A percentile compares a stretch with the other conserved stretches of the same genome.
These are phyloP conservation scores for Paramormyrops kingsleyae DNA, from an alignment of 2,113 vertebrate species.

Conservation along the genomic window DNA sequence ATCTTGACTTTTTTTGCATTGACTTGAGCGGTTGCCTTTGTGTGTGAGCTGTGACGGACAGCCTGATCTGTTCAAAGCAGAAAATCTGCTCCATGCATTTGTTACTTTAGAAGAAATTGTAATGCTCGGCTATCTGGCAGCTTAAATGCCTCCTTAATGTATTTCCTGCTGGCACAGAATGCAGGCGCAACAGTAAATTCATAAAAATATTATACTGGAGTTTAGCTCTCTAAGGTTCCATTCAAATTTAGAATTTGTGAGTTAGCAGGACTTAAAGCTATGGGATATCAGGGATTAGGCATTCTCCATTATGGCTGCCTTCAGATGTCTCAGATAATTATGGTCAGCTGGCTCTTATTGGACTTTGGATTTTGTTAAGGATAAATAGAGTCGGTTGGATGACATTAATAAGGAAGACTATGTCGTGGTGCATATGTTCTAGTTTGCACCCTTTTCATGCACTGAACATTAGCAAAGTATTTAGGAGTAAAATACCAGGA, in stretches of 20 bases:
- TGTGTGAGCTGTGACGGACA: neutral
- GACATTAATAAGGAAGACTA: neutral
- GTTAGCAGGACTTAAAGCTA: neutral
- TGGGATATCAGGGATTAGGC: neutral
- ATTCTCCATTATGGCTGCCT: neutral
- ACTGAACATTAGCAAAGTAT: neutral
- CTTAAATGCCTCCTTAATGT: neutral
- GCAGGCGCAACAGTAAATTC: neutral
- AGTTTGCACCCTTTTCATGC: neutral
- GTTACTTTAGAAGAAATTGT: neutral
- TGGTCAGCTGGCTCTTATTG: neutral
- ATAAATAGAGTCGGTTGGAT: neutral
- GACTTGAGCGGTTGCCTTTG: neutral
- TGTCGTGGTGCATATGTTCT: neutral
- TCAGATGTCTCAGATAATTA: neutral
- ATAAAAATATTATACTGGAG: neutral
- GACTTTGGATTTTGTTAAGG: neutral
- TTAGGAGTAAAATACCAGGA: neutral
- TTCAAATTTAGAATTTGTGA: neutral
- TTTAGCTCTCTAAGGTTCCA: neutral
- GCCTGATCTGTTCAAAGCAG: neutral
- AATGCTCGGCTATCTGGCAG: neutral
- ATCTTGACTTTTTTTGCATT: neutral
- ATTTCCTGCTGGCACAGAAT: neutral
- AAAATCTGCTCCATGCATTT: too few species aligned